Base-by-base conservation (phyloP, 2,888 invertebrate species). In the Odontocolon sp. region DNA sequence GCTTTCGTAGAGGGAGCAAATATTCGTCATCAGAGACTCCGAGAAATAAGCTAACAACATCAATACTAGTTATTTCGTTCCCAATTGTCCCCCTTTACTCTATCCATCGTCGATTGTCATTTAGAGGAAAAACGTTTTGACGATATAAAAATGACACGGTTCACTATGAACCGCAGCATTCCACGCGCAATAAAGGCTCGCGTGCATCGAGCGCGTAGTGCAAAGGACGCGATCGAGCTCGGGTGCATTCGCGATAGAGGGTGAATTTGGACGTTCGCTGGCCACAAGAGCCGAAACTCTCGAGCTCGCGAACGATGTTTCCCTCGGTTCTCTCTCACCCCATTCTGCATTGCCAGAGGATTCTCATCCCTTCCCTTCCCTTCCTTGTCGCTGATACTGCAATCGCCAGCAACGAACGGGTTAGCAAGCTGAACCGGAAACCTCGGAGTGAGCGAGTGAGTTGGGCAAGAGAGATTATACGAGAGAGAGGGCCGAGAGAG, bases 241-340 rank as follows among this genome's bases (percentile, higher is more conserved):
- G 57, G 76, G 69, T 76, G 76, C 61, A 79, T 78, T 77, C 69
- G 64, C 50, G 26, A 57, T 64, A 21, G 69, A 36, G 77, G 71
- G 81, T 82, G 82, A 84, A 84, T 84, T 84, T 83, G 78, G 73
- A 79, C 69, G 78, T 79, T 80, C 75, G 78, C 8, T 40, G 40
- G 79, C 80, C 82, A 73, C 82, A 84, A 81, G 81, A 81, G 79
- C 79, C 79, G 83, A 81, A 82, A 84, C 82, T 80, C 81, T 71
- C 77, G 81, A 45, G 70, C 1, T 75, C 80, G 81, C 78, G 79
- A 83, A 82, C 83, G 86, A 84, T 85, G 81, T 80, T 77, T 77
- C 67, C 77, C 70, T 77, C 80, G 50, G 74, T 57, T 61, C 42
- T 61, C 59, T 76, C 76, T 72, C 74, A 36, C 52, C 52, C 56